phyloP scores from a whole-genome alignment of 2,888 invertebrate species.

The Sesia apiformis region DNA sequence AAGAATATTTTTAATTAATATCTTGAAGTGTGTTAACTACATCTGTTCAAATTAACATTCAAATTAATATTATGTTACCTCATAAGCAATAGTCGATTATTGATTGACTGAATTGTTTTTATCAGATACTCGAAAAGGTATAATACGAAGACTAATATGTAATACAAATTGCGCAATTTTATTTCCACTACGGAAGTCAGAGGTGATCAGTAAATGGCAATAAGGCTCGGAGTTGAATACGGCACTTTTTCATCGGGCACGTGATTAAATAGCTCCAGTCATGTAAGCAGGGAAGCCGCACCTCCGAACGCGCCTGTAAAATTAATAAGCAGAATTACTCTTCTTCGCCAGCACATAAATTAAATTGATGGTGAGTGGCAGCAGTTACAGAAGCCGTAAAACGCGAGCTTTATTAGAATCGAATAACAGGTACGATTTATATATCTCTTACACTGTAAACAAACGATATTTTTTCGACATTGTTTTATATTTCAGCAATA shows the following conservation, averaged over 20 bases:
- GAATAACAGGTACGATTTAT: conserved; percentile 29
- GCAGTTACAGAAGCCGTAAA: conserved; percentile 53
- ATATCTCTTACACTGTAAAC: not conserved
- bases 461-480: too few species aligned
- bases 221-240: conserved; percentile 23
- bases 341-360: conserved; percentile 61
- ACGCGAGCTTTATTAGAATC: conserved; percentile 47
- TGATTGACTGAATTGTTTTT: too few species aligned
- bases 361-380: conserved; percentile 57
- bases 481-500: too few species aligned
- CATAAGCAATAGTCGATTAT: too few species aligned
- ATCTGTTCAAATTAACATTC: too few species aligned
- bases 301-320: conserved; percentile 45
- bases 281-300: conserved; percentile 52
- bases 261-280: conserved; percentile 35
- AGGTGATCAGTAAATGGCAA: conserved; percentile 5
- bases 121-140: too few species aligned
- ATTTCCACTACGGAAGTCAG: not conserved
- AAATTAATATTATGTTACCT: too few species aligned
- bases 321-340: conserved; percentile 68
- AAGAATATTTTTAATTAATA: too few species aligned
- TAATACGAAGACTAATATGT: too few species aligned
- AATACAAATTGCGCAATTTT: not conserved
- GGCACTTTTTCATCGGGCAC: conserved; percentile 17
- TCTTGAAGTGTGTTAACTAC: too few species aligned